A percentile compares a stretch with the other conserved stretches of the same genome.
Evolutionary conservation across 2,888 invertebrate species (phyloP).

Genomic region (Euzophera pinguis): DNA sequence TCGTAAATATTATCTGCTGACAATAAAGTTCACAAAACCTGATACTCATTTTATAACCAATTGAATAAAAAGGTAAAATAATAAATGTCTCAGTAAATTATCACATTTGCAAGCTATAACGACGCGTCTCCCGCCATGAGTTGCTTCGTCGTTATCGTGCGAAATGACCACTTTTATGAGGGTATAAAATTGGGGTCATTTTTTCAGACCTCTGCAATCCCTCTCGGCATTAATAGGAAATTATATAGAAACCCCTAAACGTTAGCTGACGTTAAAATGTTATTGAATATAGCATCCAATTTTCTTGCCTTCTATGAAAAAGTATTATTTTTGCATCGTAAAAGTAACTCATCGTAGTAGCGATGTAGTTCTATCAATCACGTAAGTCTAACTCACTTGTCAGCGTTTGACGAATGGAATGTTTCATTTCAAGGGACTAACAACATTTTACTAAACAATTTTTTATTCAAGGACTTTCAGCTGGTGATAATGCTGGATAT

Average conservation of each 20-base stretch:
- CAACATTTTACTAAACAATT: background rate
- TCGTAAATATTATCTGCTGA: too few relatives aligned
- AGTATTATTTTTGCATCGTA: too few relatives aligned
- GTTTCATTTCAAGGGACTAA: background rate
- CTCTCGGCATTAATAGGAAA: conserved; percentile 39
- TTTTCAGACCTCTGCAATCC: conserved; percentile 29
- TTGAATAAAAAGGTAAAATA: conserved; percentile 9
- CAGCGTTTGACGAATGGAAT: background rate
- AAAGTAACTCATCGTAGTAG: too few relatives aligned
- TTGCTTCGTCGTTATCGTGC: conserved; percentile 35
- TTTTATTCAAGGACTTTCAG: too few relatives aligned
- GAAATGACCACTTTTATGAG: conserved; percentile 51
- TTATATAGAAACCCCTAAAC: conserved; percentile 27
- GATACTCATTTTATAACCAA: too few relatives aligned
- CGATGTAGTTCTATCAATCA: background rate
- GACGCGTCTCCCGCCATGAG: conserved; percentile 30
- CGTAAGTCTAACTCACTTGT: background rate
- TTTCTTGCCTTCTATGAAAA: background rate
- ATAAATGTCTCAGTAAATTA: conserved; percentile 20
- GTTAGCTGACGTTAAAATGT: conserved; percentile 9
- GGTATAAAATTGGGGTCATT: conserved; percentile 48
- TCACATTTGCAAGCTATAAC: conserved; percentile 36
- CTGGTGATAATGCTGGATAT: too few relatives aligned
- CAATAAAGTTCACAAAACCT: too few relatives aligned
- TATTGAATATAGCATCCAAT: conserved; percentile 1